Evolutionary conservation across 2,797 vertebrate species (phyloP).

Genomic region (Artibeus lituratus): DNA sequence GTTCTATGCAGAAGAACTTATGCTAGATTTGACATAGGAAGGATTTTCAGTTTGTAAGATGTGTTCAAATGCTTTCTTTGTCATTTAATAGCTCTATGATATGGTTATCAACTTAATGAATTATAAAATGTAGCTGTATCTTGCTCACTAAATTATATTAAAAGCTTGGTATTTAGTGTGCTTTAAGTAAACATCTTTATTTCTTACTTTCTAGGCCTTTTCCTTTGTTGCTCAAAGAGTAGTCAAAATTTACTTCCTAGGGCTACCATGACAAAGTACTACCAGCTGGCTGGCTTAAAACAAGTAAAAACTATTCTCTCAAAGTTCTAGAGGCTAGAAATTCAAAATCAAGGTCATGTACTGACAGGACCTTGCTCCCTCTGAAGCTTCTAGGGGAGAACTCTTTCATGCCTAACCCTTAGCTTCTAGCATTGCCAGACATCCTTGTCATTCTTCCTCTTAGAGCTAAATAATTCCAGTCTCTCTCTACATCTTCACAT

Average conservation of each 20-base stretch:
- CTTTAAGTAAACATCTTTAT: background rate
- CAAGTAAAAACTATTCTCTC: background rate
- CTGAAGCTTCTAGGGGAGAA: background rate
- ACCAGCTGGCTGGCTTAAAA: background rate
- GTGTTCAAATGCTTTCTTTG: background rate
- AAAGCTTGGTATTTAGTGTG: background rate
- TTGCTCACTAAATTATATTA: background rate
- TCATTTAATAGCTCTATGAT: background rate
- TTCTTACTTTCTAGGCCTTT: background rate
- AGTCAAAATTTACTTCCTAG: background rate
- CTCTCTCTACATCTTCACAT: background rate
- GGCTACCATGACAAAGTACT: background rate
- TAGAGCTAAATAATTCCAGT: rapidly evolving
- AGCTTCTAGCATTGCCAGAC: background rate
- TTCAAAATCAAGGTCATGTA: background rate
- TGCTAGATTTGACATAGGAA: background rate
- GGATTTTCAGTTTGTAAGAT: background rate
- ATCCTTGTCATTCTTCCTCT: rapidly evolving
- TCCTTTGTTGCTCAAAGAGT: background rate
- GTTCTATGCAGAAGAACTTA: rapidly evolving
- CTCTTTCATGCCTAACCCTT: background rate
- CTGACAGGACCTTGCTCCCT: background rate
- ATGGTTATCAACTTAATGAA: background rate
- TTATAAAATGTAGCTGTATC: background rate
- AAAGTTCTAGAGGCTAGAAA: background rate